These are phyloP conservation scores for Cotesia congregata DNA, from an alignment of 2,888 invertebrate species.

Conservation along the genomic window DNA sequence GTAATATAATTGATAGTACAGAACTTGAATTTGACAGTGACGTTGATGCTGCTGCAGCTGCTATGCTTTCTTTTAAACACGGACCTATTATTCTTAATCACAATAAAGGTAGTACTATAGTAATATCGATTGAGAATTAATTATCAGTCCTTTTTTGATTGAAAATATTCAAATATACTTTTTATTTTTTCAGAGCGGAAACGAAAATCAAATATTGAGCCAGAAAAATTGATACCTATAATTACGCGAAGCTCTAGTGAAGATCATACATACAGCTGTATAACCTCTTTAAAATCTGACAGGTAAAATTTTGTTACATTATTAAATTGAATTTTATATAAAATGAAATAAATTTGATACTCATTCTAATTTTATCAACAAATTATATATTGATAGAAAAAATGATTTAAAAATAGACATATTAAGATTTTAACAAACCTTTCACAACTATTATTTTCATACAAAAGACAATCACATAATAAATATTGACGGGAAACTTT, in stretches of 20 bases:
- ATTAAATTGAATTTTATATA: conserved; percentile 1
- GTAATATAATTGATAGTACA: conserved; percentile 63
- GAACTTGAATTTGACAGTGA: conserved; percentile 75
- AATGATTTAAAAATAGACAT: too few species aligned
- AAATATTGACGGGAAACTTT: too few species aligned
- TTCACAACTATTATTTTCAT: too few species aligned
- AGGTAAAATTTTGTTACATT: conserved; percentile 53
- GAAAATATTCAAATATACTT: not conserved
- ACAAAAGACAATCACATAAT: too few species aligned
- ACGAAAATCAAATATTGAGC: conserved; percentile 57
- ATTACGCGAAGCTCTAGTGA: conserved; percentile 91
- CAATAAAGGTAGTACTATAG: conserved; percentile 61
- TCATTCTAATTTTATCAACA: too few species aligned
- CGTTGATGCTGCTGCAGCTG: conserved; percentile 85
- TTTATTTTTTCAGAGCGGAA: conserved; percentile 60
- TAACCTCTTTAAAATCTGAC: conserved; percentile 64
- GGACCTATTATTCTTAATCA: conserved; percentile 78
- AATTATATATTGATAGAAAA: too few species aligned
- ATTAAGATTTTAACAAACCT: too few species aligned
- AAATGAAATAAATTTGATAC: not conserved
- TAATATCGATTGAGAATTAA: conserved; percentile 2
- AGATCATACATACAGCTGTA: conserved; percentile 90
- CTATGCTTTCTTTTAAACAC: conserved; percentile 90
- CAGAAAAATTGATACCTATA: conserved; percentile 72
- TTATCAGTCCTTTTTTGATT: not conserved